These are phyloP conservation scores for Scaptodrosophila lebanonensis DNA, from an alignment of 1,140 invertebrate genomes.

Conservation along the genomic window DNA sequence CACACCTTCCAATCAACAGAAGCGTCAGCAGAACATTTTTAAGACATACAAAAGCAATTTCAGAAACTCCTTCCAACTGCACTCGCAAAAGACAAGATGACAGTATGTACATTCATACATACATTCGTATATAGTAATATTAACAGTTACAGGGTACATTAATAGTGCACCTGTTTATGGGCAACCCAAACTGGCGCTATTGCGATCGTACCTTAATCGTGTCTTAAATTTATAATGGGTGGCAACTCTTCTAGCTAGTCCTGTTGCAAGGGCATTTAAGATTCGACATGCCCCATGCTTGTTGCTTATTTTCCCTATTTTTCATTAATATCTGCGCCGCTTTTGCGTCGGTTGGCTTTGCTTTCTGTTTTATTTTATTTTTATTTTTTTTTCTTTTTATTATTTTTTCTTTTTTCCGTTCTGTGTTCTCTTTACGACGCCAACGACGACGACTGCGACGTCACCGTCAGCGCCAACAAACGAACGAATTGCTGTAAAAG, in stretches of 20 bases:
- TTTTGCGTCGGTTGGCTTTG: too few relatives aligned
- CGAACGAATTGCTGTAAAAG: conserved; percentile 53
- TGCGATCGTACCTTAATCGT: too few relatives aligned
- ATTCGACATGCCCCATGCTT: conserved; percentile 15
- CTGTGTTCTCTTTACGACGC: conserved; percentile 24
- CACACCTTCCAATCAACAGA: conserved; percentile 3
- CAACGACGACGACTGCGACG: conserved; percentile 40
- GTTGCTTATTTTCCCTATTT: conserved; percentile 55
- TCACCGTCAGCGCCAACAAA: conserved; percentile 26
- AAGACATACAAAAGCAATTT: too few relatives aligned
- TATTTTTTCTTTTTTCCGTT: conserved; percentile 36
- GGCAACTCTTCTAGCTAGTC: background rate
- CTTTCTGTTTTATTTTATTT: conserved; percentile 38
- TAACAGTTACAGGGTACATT: too few relatives aligned
- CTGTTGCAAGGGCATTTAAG: conserved; percentile 47
- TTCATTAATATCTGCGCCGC: conserved; percentile 66
- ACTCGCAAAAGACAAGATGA: too few relatives aligned
- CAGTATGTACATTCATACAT: too few relatives aligned
- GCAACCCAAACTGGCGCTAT: too few relatives aligned
- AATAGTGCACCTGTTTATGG: too few relatives aligned
- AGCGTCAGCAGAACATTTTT: too few relatives aligned
- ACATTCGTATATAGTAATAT: too few relatives aligned
- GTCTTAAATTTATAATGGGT: background rate
- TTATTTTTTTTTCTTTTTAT: conserved; percentile 37
- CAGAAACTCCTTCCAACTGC: too few relatives aligned